Base-by-base conservation (phyloP, 2,113 vertebrate species). In the Pterocles orientalis region DNA sequence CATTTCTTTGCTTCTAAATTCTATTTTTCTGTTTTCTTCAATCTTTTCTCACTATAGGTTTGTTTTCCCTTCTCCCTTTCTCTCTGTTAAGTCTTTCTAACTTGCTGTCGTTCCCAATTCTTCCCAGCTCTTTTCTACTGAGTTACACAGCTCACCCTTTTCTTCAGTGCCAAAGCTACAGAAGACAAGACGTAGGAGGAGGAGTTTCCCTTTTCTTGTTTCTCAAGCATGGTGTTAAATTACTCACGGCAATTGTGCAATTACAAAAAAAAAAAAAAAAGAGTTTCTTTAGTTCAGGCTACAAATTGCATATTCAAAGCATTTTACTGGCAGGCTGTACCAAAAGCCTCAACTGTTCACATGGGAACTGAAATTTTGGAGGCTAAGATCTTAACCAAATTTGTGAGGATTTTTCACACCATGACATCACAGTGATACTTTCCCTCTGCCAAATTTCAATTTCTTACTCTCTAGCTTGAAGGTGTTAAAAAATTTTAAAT, bases 161-260 rank as follows among this genome's bases (percentile, higher is more conserved):
- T 78, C 47, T 79, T 77, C n/a, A 48, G 58, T 65, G 36, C 41
- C 79, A 88, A 94, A 93, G 43, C 62, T 86, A 70, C 68, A 73
- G 82, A 86, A 82, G 88, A 58, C n/a, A 86, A 82, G 88, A 58
- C n/a, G 69, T 4, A 61, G 68, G 57, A 92, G 77, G 34, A 91
- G 47, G 23, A 66, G 41, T 77, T 91, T 88, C 25, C n/a, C 80
- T 73, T 72, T 69, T 68, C 56, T 82, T 80, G n/a, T 82, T 94
- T 88, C 82, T 88, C 19, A 18, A 90, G 60, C n/a, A 31, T 43
- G 25, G 33, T 80, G 62, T 80, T 92, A 92, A 88, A 94, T 90
- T 92, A 95, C 87, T 84, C 64, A 33, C 56, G 50, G n/a, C 60
- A 83, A 70, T 92, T 88, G 56, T 66, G 54, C 76, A 94, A 60